Evolutionary conservation across 2,113 vertebrate genomes (phyloP).

Genomic region (Corythoichthys intestinalis): DNA sequence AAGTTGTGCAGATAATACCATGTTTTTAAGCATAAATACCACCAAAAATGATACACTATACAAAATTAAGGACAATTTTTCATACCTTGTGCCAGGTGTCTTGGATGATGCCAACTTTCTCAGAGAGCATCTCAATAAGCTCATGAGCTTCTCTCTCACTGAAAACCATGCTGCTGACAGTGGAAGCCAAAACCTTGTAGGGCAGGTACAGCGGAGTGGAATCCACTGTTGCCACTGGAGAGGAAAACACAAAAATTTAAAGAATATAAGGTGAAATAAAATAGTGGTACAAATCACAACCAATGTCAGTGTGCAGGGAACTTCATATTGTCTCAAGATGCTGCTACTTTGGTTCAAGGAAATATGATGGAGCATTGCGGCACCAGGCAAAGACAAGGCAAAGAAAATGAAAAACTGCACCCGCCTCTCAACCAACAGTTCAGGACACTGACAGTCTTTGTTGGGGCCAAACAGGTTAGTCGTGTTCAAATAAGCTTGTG

Average conservation of each 20-base stretch:
- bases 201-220: conserved; percentile 76
- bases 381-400: conserved; percentile 66
- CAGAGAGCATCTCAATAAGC: conserved; percentile 88
- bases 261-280: neutral
- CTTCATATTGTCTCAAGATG: neutral
- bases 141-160: conserved; percentile 84
- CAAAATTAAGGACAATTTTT: too few relatives aligned
- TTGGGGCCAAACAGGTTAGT: conserved; percentile 61
- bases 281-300: neutral
- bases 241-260: conserved; percentile 9
- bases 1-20: too few relatives aligned
- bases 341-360: conserved; percentile 20
- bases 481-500: conserved; percentile 60
- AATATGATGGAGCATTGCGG: conserved; percentile 46
- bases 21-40: too few relatives aligned
- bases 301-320: neutral
- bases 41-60: too few relatives aligned
- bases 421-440: conserved; percentile 51
- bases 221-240: conserved; percentile 51
- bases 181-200: conserved; percentile 84
- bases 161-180: conserved; percentile 84
- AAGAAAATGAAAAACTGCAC: conserved; percentile 40
- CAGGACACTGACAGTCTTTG: conserved; percentile 66
- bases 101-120: conserved; percentile 82
- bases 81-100: conserved; percentile 90